A percentile compares a stretch with the other conserved stretches of the same genome.
phyloP scores from a whole-genome alignment of 64 coral and sea anemone species.

The Porites lutea region DNA sequence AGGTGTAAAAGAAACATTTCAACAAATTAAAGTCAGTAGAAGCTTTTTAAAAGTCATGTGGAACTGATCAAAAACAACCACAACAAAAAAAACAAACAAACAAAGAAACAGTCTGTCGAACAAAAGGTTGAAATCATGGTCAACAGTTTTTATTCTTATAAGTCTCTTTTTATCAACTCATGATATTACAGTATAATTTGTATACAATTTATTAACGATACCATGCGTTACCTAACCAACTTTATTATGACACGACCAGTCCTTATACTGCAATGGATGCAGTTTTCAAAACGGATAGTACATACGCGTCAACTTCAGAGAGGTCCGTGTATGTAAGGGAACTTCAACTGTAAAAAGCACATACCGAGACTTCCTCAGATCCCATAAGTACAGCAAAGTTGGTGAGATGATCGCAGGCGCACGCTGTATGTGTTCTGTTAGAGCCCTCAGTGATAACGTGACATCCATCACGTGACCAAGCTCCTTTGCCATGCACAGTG shows the following conservation, averaged over 20 bases:
- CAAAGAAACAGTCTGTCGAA: too few species aligned
- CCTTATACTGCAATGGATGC: too few species aligned
- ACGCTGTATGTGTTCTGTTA: constrained; percentile 69
- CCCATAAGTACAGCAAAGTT: constrained; percentile 89
- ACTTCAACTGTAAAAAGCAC: not conserved
- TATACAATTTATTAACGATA: too few species aligned
- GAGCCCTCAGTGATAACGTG: constrained; percentile 70
- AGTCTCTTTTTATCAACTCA: too few species aligned
- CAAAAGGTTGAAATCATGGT: too few species aligned
- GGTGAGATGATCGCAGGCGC: constrained; percentile 83
- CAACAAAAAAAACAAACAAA: too few species aligned
- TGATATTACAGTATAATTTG: too few species aligned
- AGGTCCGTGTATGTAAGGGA: not conserved
- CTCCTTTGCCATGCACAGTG: constrained; percentile 28
- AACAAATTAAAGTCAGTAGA: not conserved
- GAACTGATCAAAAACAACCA: not conserved
- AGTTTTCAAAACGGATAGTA: too few species aligned
- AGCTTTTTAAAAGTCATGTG: not conserved
- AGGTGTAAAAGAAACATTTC: not conserved
- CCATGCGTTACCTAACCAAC: too few species aligned
- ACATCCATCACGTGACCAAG: constrained; percentile 80
- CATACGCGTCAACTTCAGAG: too few species aligned
- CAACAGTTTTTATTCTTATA: too few species aligned
- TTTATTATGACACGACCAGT: too few species aligned
- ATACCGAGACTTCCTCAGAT: constrained; percentile 52